These are phyloP conservation scores for Gopherus flavomarginatus DNA, from an alignment of 2,113 vertebrate species.

Conservation along the genomic window DNA sequence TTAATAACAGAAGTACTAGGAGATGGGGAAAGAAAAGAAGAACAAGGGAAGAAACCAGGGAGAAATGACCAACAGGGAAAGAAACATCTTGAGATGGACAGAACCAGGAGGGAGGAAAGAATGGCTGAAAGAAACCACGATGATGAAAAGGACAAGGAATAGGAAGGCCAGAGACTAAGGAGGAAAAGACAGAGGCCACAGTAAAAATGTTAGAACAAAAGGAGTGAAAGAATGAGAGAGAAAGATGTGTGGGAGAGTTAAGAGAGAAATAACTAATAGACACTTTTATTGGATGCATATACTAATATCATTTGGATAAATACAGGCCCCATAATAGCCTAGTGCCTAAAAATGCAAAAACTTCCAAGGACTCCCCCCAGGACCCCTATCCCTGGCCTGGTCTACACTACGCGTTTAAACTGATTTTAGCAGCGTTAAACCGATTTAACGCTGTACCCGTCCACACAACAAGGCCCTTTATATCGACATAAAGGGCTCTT, in stretches of 20 bases:
- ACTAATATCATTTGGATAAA: neutral
- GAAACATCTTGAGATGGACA: neutral
- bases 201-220: neutral
- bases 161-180: neutral
- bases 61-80: neutral
- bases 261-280: neutral
- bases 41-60: neutral
- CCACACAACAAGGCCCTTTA: too few species aligned
- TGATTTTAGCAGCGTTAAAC: too few species aligned
- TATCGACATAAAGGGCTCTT: too few species aligned
- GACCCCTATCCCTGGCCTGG: neutral
- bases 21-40: neutral
- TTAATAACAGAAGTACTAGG: neutral
- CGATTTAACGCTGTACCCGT: too few species aligned
- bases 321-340: neutral
- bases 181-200: neutral
- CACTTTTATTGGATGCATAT: neutral
- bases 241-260: neutral
- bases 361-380: neutral
- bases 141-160: neutral
- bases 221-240: rapidly evolving
- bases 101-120: neutral
- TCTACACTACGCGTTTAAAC: too few species aligned
- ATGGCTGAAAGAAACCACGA: neutral
- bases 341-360: neutral